Evolutionary conservation across 2,888 invertebrate genomes (phyloP), one percentile per base, ranked within the genome.

Genomic region (Caenorhabditis drosophilae): DNA sequence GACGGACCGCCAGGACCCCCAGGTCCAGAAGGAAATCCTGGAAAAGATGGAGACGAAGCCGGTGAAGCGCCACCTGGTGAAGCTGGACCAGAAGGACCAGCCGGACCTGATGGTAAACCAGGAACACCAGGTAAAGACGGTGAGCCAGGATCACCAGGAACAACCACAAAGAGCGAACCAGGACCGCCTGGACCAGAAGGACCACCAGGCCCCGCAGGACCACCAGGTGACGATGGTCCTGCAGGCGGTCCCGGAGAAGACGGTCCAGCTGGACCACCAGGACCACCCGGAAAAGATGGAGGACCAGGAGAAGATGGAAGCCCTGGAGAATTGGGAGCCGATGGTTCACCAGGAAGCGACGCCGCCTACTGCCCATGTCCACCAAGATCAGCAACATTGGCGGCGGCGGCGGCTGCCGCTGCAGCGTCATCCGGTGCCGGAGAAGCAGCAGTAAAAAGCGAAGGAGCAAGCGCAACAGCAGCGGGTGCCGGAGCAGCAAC

Each of bases 351-450:
- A n/a, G 69, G 69, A 31, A 41, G 58, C 18, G 69, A 69, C 34
- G 69, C 64, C 12, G 60, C 57, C 36, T 66, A 62, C 35, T 66
- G 70, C 56, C 70, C 62, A 38, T 70, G 62, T 47, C 70, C 66
- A 22, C 58, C 61, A 34, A 51, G 62, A 18, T 57, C 62, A 25
- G 54, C 61, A 15, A 15, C 27, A 27, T 18, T 27, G 15, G 25
- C 31, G 16, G 27, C 18, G 2, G 18, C 4, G 3, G 25, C 26
- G 9, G 45, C 23, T 7, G 23, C 26, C 16, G 25, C 45, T 12
- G 22, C 45, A 9, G 22, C n/a, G 22, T 31, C 45, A 45, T 16
- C 45, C 2, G 25, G 2, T 18, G 25, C 26, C 6, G 45, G 27
- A 6, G 12, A 22, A 16, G 25, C 31, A 2, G 16, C 16, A 16